These are phyloP conservation scores for Oncorhynchus clarkii DNA, from an alignment of 2,113 vertebrate genomes.

Conservation along the genomic window DNA sequence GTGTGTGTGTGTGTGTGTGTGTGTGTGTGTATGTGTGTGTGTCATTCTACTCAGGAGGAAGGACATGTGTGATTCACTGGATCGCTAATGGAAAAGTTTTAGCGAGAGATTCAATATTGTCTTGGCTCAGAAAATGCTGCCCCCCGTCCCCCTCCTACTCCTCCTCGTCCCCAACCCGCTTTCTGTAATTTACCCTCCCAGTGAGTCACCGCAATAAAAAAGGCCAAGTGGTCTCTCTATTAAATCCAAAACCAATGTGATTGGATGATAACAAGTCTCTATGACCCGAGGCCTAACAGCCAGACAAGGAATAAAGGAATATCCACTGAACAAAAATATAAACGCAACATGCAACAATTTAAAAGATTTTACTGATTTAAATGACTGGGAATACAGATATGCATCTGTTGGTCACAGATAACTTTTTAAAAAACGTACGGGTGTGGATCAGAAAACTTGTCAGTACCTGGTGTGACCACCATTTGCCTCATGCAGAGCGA, in stretches of 20 bases:
- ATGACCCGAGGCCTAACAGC: constrained; percentile 42
- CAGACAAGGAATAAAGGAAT: not conserved
- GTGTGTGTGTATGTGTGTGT: constrained; percentile 16
- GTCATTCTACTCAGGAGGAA: constrained; percentile 23
- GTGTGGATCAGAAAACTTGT: too few species aligned
- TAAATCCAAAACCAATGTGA: constrained; percentile 37
- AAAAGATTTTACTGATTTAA: too few species aligned
- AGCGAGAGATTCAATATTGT: not conserved
- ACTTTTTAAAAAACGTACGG: too few species aligned
- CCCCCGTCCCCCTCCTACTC: not conserved
- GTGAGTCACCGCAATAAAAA: constrained; percentile 48
- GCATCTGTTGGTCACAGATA: too few species aligned
- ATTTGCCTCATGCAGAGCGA: too few species aligned
- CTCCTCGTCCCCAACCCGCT: not conserved
- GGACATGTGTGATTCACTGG: constrained; percentile 14
- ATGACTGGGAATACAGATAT: too few species aligned
- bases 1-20: constrained; percentile 27
- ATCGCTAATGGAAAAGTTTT: constrained; percentile 27
- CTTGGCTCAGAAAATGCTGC: constrained; percentile 7
- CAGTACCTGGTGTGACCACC: too few species aligned
- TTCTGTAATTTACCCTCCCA: not conserved
- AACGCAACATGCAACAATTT: too few species aligned
- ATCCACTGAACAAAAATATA: too few species aligned
- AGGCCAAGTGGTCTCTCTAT: constrained; percentile 21
- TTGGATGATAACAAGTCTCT: constrained; percentile 32